Percentiles rank a stretch among this genome's conserved stretches.
These are phyloP conservation scores for Labeo rohita DNA, from an alignment of 2,113 vertebrate genomes.

Conservation along the genomic window DNA sequence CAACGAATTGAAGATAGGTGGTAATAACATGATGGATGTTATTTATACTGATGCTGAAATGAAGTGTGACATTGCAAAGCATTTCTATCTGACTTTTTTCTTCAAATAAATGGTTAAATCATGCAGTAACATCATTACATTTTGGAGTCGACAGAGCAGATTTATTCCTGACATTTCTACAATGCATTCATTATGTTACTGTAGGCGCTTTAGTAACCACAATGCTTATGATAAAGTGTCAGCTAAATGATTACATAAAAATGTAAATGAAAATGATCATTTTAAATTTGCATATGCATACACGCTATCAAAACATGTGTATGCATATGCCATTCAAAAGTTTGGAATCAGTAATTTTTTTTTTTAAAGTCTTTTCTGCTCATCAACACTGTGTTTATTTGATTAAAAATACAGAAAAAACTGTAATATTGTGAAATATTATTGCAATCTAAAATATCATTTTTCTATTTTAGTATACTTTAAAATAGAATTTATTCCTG, in stretches of 20 bases:
- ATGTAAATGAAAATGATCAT: neutral
- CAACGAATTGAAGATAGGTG: neutral
- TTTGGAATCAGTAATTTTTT: no score
- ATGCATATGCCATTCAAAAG: no score
- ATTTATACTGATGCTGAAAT: neutral
- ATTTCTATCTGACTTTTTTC: neutral
- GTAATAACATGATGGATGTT: neutral
- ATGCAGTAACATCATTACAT: neutral
- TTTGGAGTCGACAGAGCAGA: neutral
- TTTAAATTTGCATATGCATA: neutral
- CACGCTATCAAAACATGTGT: neutral
- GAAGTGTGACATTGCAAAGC: neutral
- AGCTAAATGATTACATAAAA: neutral
- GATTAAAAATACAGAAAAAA: no score
- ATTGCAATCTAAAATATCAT: no score
- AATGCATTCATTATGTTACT: neutral
- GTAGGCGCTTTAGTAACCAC: neutral
- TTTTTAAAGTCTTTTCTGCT: no score
- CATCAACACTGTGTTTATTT: no score
- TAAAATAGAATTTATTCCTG: no score
- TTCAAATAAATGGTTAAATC: neutral
- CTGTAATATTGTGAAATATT: no score
- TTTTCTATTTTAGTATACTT: no score
- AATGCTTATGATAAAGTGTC: neutral
- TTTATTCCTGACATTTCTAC: neutral